Base-by-base conservation (phyloP, 2,797 vertebrate species). In the Epinephelus malabaricus region DNA sequence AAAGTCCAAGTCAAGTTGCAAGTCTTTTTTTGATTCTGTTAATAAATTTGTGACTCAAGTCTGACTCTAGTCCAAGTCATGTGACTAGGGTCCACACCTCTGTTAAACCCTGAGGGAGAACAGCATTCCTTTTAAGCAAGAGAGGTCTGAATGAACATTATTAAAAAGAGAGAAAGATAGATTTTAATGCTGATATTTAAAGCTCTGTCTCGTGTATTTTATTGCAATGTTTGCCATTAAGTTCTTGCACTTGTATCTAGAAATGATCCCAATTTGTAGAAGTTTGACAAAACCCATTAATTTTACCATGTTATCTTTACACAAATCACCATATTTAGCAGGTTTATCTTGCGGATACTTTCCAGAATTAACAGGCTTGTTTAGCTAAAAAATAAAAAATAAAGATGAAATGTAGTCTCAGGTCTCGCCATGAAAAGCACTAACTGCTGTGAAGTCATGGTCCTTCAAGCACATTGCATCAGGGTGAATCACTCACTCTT, bases 401-500 rank as follows among this genome's bases (percentile, higher is more conserved):
- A 2, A 15, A 40, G 19, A 68, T 65, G 15, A 61, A 55, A 65
- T 14, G 3, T 19, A 55, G 46, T 15, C 25, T 74, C 58, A 51
- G 38, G 64, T 76, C 47, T 50, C 17, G 40, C 40, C 40, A 27
- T 45, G 34, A 65, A 75, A 69, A 66, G 43, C 56, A 68, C 18
- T 3, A 19, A 73, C 59, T 38, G 11, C 45, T 69, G 58, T 56
- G 18, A 56, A 75, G 71, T 54, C 53, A 18, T 43, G 34, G 43
- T 45, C 70, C 55, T 76, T 69, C 46, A 18, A 69, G 78, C 83
- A 83, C 89, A 89, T 92, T 92, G 77, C 78, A 88, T 81, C 59
- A 77, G 62, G 69, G 76, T 91, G 92, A 92, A 87, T 93, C 92
- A 91, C 76, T 68, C 75, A 51, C 38, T 81, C 78, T 86, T 89